Base-by-base conservation (phyloP, 2,888 invertebrate genomes). In the Synergus gifuensis region DNA sequence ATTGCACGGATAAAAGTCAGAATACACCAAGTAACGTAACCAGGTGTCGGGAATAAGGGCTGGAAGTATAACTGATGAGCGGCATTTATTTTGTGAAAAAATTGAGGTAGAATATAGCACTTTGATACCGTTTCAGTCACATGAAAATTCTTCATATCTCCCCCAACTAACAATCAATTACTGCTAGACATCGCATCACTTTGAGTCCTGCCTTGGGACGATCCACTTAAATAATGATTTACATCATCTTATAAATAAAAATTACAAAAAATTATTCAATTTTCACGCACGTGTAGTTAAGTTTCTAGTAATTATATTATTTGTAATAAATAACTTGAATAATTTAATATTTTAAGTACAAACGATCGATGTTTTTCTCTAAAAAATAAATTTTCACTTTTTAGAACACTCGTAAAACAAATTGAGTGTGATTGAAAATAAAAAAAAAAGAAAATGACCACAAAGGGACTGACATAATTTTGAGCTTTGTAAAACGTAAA, bases 11-110 rank as follows among this genome's bases (percentile, higher is more conserved):
- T 67, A 67, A 46, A 67, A 67, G 22, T 46, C 46, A 18, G 44
- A 67, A 67, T 67, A 28, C 12, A 18, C 18, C 14, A 22, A 67
- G 22, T 22, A 22, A 67, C 4, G 67, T 67, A 44, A 67, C 67
- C 14, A 46, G 44, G 18, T 18, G 46, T 12, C 46, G 22, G 46
- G 67, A 67, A 67, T 67, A 67, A 67, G 67, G 46, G 67, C 0
- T 67, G 67, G 22, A 22, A 67, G 42, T 46, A 67, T 67, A 67
- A 67, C 18, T 44, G 46, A 46, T 67, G 67, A 67, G 67, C 22
- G 67, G 2, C 18, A 67, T 67, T 44, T 67, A 67, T 46, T 67
- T 46, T 12, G 3, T 42, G 42, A 22, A 67, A 66, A 67, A 67
- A 67, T 66, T 67, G 46, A 22, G 46, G 46, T 18, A 44, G 46